phyloP scores from a whole-genome alignment of 2,797 vertebrate species.

The Ciconia nigra region DNA sequence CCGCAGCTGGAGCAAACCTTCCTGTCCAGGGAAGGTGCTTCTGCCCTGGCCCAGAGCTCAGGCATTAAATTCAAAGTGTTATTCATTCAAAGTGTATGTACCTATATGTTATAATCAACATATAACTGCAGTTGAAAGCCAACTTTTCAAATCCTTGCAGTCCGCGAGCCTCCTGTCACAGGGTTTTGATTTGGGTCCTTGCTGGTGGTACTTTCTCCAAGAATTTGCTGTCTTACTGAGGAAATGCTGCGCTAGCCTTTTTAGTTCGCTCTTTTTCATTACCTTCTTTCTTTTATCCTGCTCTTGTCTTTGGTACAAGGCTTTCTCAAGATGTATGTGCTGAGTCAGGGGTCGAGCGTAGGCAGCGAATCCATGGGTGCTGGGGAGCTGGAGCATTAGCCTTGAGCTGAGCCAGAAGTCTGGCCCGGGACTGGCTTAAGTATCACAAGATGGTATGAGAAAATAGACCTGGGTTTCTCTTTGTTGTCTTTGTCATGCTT shows the following conservation, averaged over 20 bases:
- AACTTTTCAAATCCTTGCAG: neutral
- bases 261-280: neutral
- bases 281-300: neutral
- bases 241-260: neutral
- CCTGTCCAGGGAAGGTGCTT: neutral
- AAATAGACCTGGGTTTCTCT: neutral
- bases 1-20: accelerated
- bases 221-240: neutral
- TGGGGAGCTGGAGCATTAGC: neutral
- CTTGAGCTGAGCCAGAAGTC: neutral
- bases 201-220: neutral
- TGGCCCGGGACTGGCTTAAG: neutral
- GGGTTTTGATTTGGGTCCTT: neutral
- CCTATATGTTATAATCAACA: neutral
- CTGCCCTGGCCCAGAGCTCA: neutral
- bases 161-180: accelerated
- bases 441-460: neutral
- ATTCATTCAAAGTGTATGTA: neutral
- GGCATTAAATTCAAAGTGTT: neutral
- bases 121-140: neutral
- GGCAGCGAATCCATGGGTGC: neutral
- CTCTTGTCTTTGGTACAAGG: neutral
- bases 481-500: neutral
- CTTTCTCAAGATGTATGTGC: neutral
- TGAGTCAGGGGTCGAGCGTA: neutral